Evolutionary conservation across 1,140 invertebrate genomes (phyloP), one percentile per base, ranked within the genome.

Genomic region (Dendroctonus ponderosae): DNA sequence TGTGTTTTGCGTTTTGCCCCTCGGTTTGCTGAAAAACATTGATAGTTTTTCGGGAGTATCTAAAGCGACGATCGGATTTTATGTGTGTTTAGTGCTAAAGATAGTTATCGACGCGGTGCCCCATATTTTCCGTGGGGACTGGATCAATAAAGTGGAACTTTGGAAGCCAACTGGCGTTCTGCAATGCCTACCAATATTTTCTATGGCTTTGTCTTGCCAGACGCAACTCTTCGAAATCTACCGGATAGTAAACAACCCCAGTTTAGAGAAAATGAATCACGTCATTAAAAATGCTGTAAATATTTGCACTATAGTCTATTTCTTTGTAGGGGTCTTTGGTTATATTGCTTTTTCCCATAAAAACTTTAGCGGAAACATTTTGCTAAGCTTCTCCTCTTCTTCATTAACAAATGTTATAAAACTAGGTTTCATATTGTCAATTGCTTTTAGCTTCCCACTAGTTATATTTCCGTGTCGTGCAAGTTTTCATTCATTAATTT

Each of bases 221-320:
- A 94, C 91, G 62, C 96, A 98, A 82, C 79, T 98, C 39, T 98
- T 99, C 82, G 92, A 96, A 79, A 91, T 98, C 63, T 98, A 96
- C 78, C 94, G 97, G 71, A 88, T 89, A 7, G 82, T 97, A 39
- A 91, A 92, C 3, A 93, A 94, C 75, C 87, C 91, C 41, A 92
- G 92, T 8, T 77, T 97, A 44, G 92, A 94, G 67, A 91, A 91
- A 76, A 93, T 98, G 86, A 95, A 96, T 76, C 78, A 83, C 68
- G 88, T 97, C 59, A 90, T 96, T 4, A 87, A 87, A 74, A 88
- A 90, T 67, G 95, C 96, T 11, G 89, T 98, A 39, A 92, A 93
- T 81, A 89, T 98, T 70, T 97, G 95, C 79, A 92, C 93, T 50
- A 80, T 84, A n/a, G 90, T 96, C 9, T 92, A 93, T 73, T 85